Evolutionary conservation across 2,888 invertebrate species (phyloP), one percentile per base, ranked within the genome.

Genomic region (Tenthredo scrophulariae): DNA sequence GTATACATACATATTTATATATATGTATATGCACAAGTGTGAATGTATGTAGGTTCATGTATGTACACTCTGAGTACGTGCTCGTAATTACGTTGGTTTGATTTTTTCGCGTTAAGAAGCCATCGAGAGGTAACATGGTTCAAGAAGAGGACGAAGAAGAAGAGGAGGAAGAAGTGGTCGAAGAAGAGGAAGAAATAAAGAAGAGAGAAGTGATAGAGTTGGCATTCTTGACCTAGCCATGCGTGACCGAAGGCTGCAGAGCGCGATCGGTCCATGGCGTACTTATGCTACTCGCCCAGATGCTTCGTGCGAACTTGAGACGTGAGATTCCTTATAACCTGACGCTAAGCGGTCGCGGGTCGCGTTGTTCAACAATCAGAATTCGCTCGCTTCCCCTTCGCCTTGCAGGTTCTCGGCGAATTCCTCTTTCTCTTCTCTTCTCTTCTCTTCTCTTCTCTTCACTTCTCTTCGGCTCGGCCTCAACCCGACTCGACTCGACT

Each of bases 181-280:
- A 72, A 40, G 37, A 72, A 22, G 22, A 26, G 22, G 62, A 62
- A 62, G 10, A 62, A 13, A 62, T 58, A 58, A 13, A 80, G 26
- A 29, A 46, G 83, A 83, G 67, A 83, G 83, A 83, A 67, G 83
- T 83, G 83, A 83, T 83, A 83, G 83, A 83, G 83, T 46, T 83
- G 83, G 83, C 83, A 83, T 84, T 79, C 65, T 50, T 77, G 74
- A 77, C 84, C 77, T 84, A 84, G 84, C 84, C 65, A 79, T 84
- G 77, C 84, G 77, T 84, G 77, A 84, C 75, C 75, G 84, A 79
- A 37, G 84, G n/a, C 77, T 46, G 75, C 15, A 65, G 84, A 84
- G 83, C 67, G 83, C 83, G 83, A 83, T 83, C 67, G 67, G 83
- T 67, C 83, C 83, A 50, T 62, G 83, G 33, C 67, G 83, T 77